These are phyloP conservation scores for rat (Rattus norvegicus) DNA, from an alignment of 2,113 vertebrate genomes.

Conservation along the genomic window DNA sequence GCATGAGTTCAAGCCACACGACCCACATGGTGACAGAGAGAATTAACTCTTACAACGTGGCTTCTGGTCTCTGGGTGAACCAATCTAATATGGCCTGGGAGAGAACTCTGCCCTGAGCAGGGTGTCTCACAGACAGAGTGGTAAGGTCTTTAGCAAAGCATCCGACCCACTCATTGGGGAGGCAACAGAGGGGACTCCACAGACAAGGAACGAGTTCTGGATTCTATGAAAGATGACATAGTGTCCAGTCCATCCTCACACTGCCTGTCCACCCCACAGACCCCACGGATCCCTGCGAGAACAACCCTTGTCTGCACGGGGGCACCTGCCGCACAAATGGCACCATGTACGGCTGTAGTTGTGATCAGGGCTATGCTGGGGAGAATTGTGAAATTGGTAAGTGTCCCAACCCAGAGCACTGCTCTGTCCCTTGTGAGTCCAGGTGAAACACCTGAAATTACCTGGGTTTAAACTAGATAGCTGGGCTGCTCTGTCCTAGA, in stretches of 20 bases:
- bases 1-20: not conserved
- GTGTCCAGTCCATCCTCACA: no score
- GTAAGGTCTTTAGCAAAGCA: not conserved
- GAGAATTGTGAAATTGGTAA: constrained; percentile 99
- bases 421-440: not conserved
- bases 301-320: constrained; percentile 95
- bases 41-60: not conserved
- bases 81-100: not conserved
- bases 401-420: not conserved
- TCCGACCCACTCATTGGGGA: not conserved
- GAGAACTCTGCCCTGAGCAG: not conserved
- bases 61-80: not conserved
- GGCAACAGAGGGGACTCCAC: not conserved
- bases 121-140: not conserved
- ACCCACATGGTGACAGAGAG: not conserved
- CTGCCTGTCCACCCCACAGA: constrained; percentile 76
- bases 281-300: constrained; percentile 91
- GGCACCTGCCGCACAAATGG: constrained; percentile 92
- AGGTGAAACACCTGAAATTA: not conserved
- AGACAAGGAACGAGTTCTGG: not conserved
- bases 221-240: not conserved
- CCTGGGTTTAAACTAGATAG: not conserved
- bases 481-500: not conserved
- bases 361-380: constrained; percentile 93
- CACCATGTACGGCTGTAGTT: constrained; percentile 93